These are phyloP conservation scores for Anagrus nilaparvatae DNA, from an alignment of 1,140 invertebrate species.

Conservation along the genomic window DNA sequence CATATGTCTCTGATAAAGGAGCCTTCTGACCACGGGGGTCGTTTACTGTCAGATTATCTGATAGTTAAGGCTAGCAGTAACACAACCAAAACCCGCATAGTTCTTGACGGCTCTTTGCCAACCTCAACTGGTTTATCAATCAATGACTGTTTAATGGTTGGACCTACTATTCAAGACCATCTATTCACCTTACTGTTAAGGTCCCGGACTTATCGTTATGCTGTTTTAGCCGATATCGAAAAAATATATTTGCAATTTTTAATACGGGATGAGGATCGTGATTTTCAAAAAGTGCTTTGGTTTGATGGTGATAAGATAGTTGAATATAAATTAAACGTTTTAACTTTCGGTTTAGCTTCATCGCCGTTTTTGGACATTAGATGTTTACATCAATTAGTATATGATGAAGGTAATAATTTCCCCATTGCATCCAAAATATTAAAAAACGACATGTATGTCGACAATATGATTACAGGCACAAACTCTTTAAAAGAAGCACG, in stretches of 20 bases:
- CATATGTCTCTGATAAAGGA: constrained; percentile 25
- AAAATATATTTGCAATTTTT: constrained; percentile 1
- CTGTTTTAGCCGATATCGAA: background rate
- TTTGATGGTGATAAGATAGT: background rate
- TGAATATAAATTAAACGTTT: background rate
- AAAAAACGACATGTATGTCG: background rate
- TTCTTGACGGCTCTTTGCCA: too few species aligned
- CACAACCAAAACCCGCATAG: too few species aligned
- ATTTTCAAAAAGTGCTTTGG: background rate
- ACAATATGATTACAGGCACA: background rate
- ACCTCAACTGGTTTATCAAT: too few species aligned
- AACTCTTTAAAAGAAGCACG: background rate
- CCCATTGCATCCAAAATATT: background rate
- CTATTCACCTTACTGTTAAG: background rate
- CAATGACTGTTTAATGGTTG: too few species aligned
- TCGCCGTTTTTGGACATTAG: background rate
- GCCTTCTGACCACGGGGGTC: too few species aligned
- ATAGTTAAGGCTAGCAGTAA: too few species aligned
- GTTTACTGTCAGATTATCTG: too few species aligned
- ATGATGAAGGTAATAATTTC: background rate
- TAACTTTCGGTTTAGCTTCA: background rate
- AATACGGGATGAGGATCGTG: background rate
- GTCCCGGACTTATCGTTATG: background rate
- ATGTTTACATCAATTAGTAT: background rate
- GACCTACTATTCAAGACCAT: background rate